Evolutionary conservation across 2,888 invertebrate genomes (phyloP).

Genomic region (Drosophila monieri): DNA sequence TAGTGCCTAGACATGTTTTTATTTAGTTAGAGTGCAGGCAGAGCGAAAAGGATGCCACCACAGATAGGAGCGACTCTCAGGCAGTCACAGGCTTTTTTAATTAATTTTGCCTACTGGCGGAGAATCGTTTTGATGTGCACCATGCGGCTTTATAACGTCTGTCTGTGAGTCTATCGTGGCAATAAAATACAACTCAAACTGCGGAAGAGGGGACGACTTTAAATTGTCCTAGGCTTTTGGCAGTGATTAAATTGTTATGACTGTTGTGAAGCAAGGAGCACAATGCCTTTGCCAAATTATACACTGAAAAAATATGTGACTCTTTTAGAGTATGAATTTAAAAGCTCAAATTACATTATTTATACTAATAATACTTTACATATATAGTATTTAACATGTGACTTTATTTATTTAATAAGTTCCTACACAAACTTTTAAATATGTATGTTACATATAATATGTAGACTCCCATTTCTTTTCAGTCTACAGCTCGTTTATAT

Average conservation of each 20-base stretch:
- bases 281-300: background rate
- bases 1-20: constrained; percentile 78
- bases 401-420: no score
- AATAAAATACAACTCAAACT: constrained; percentile 68
- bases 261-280: constrained; percentile 13
- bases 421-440: no score
- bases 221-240: constrained; percentile 50
- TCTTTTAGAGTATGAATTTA: no score
- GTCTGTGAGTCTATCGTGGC: constrained; percentile 37
- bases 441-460: no score
- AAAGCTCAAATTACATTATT: no score
- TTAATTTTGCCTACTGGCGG: constrained; percentile 67
- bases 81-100: constrained; percentile 59
- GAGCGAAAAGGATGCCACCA: background rate
- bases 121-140: constrained; percentile 54
- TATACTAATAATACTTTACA: no score
- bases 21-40: constrained; percentile 44
- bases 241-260: constrained; percentile 73
- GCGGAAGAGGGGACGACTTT: constrained; percentile 31
- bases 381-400: no score
- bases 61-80: constrained; percentile 6
- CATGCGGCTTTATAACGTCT: constrained; percentile 34
- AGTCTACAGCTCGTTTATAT: background rate
- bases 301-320: background rate
- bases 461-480: background rate